These are phyloP conservation scores for Eubasilissa regina DNA, from an alignment of 1,140 invertebrate species.

Conservation along the genomic window DNA sequence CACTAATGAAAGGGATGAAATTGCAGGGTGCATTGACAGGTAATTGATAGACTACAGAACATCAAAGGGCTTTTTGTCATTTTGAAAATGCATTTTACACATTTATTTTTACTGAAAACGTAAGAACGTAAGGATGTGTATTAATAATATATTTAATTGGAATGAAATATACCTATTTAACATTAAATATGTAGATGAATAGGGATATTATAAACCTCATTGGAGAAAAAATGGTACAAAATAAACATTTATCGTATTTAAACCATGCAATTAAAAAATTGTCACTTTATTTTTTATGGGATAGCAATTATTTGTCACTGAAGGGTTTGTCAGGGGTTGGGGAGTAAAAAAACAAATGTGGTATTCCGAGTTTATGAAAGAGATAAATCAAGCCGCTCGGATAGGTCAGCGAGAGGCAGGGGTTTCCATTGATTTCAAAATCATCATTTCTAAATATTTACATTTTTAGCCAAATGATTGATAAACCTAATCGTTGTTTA, in stretches of 20 bases:
- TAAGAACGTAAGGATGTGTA: too few relatives aligned
- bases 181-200: too few relatives aligned
- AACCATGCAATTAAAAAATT: slow-evolving; percentile 17
- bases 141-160: too few relatives aligned
- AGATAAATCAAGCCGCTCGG: slow-evolving; percentile 53
- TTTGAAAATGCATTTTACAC: slow-evolving; percentile 19
- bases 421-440: too few relatives aligned
- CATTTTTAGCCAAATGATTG: too few relatives aligned
- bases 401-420: slow-evolving; percentile 10
- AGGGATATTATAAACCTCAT: background rate
- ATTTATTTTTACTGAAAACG: background rate
- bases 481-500: too few relatives aligned
- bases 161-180: too few relatives aligned
- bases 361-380: slow-evolving; percentile 55
- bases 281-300: slow-evolving; percentile 29
- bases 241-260: background rate
- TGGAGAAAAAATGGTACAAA: background rate
- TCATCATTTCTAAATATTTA: too few relatives aligned
- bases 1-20: slow-evolving; percentile 3
- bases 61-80: slow-evolving; percentile 4
- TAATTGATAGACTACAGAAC: slow-evolving; percentile 23
- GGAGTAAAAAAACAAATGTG: slow-evolving; percentile 46
- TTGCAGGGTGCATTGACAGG: slow-evolving; percentile 19
- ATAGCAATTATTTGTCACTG: slow-evolving; percentile 37
- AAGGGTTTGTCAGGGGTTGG: slow-evolving; percentile 17